Percentiles rank a stretch among this genome's conserved stretches.
Evolutionary conservation across 2,888 invertebrate genomes (phyloP).

Genomic region (Spisula solida): DNA sequence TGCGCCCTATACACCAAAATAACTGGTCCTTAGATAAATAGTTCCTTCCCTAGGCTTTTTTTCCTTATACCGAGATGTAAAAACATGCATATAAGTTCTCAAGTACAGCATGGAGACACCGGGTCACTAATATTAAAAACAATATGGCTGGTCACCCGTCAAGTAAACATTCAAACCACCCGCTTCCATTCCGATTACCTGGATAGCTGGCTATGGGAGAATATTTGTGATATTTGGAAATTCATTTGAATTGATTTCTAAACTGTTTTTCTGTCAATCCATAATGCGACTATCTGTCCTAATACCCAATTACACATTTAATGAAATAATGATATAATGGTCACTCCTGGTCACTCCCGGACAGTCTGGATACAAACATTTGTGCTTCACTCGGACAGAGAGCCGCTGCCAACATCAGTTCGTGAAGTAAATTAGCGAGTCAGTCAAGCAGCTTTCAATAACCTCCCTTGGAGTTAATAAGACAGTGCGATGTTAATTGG

Average conservation of each 20-base stretch:
- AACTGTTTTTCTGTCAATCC: neutral
- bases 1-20: too few species aligned
- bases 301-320: slow-evolving; percentile 17
- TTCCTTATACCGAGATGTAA: too few species aligned
- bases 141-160: too few species aligned
- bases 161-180: too few species aligned
- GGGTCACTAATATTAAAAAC: too few species aligned
- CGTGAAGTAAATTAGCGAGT: slow-evolving; percentile 37
- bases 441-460: slow-evolving; percentile 36
- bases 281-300: neutral
- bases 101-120: too few species aligned
- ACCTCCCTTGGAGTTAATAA: slow-evolving; percentile 42
- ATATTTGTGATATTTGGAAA: neutral
- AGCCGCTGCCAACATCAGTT: slow-evolving; percentile 11
- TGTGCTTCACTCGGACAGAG: slow-evolving; percentile 31
- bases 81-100: too few species aligned
- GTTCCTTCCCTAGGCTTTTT: too few species aligned
- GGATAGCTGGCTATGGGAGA: too few species aligned
- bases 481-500: slow-evolving; percentile 32
- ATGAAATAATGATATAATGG: slow-evolving; percentile 37
- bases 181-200: too few species aligned
- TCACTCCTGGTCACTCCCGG: slow-evolving; percentile 19
- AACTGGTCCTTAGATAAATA: too few species aligned
- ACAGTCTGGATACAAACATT: slow-evolving; percentile 22
- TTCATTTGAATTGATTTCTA: neutral